These are phyloP conservation scores for Plectropomus leopardus DNA, from an alignment of 2,113 vertebrate species.

Conservation along the genomic window DNA sequence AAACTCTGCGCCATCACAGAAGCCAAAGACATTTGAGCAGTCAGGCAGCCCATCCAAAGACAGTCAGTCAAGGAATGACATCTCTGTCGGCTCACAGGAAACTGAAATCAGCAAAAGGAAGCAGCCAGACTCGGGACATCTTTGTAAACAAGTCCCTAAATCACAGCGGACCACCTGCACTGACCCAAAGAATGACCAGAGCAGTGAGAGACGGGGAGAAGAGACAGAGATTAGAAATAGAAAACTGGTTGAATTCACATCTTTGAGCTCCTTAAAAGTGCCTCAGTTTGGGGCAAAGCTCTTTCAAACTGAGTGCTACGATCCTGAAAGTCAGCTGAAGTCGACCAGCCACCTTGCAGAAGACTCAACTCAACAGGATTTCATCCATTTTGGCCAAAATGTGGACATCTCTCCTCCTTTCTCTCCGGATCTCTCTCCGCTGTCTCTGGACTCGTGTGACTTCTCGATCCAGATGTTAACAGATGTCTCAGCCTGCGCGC, in stretches of 20 bases:
- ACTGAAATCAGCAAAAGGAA: conserved; percentile 40
- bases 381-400: conserved; percentile 6
- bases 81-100: conserved; percentile 14
- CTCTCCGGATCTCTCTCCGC: conserved; percentile 63
- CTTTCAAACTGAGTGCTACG: conserved; percentile 18
- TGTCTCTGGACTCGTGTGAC: conserved; percentile 77
- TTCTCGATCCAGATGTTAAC: conserved; percentile 71
- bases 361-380: conserved; percentile 26
- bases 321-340: conserved; percentile 30
- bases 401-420: conserved; percentile 43
- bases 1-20: conserved; percentile 29
- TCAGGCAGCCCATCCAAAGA: conserved; percentile 9
- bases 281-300: conserved; percentile 14
- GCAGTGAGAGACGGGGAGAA: conserved; percentile 24
- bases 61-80: conserved; percentile 3
- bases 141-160: conserved; percentile 43
- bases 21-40: conserved; percentile 28
- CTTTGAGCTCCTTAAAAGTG: conserved; percentile 7
- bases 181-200: conserved; percentile 8
- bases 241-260: not conserved
- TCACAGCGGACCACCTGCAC: not conserved
- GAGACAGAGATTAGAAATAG: not conserved
- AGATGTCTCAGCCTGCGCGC: conserved; percentile 43
- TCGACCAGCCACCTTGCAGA: conserved; percentile 26
- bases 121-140: conserved; percentile 30